A percentile compares a stretch with the other conserved stretches of the same genome.
These are phyloP conservation scores for Spatula versicolor DNA, from an alignment of 2,797 vertebrate species.

Conservation along the genomic window DNA sequence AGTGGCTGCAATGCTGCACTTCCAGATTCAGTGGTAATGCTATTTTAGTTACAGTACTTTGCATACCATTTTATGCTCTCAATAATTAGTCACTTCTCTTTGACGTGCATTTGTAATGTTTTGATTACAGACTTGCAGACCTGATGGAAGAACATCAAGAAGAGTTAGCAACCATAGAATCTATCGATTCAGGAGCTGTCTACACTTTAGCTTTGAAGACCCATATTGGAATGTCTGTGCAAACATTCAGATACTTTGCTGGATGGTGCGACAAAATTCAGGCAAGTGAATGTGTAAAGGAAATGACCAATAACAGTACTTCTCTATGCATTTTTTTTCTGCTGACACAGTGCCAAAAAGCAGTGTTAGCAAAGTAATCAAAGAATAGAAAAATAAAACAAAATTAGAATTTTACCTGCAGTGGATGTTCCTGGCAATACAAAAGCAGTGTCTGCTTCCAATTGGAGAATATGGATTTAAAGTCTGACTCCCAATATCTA, in stretches of 20 bases:
- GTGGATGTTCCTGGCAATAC: neutral
- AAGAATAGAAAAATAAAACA: neutral
- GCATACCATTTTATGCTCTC: neutral
- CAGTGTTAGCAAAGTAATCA: neutral
- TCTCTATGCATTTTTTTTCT: neutral
- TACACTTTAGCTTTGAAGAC: constrained; percentile 86
- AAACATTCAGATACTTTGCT: constrained; percentile 85
- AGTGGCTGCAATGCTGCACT: neutral
- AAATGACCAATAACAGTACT: neutral
- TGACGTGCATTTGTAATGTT: neutral
- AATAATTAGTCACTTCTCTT: neutral
- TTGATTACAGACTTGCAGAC: constrained; percentile 80
- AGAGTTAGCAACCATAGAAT: constrained; percentile 84
- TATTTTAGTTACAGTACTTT: neutral
- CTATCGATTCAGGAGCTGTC: constrained; percentile 83
- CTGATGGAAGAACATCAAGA: constrained; percentile 84
- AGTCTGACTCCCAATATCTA: neutral
- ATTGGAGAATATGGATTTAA: neutral
- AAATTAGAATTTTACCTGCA: neutral
- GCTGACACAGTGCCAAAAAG: neutral
- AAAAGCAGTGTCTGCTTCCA: neutral
- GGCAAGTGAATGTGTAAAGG: constrained; percentile 56
- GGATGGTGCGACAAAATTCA: constrained; percentile 89
- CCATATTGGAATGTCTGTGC: constrained; percentile 85
- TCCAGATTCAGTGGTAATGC: neutral